These are phyloP conservation scores for Barbus barbus DNA, from an alignment of 2,113 vertebrate genomes.

Conservation along the genomic window DNA sequence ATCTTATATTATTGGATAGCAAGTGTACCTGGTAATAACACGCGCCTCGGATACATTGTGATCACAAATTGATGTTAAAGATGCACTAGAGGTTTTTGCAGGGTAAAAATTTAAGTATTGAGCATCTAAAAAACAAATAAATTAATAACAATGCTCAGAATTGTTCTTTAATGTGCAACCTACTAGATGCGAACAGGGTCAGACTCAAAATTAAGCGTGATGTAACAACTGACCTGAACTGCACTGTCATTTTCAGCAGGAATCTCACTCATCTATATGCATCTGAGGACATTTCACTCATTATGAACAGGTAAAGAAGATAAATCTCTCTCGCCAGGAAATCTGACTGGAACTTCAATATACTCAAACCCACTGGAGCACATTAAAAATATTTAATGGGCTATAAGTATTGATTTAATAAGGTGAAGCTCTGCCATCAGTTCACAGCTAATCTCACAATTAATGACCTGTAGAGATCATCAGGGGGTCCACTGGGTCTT, in stretches of 20 bases:
- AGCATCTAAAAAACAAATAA: neutral
- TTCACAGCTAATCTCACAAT: constrained; percentile 34
- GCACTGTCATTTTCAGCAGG: neutral
- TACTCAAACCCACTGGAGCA: constrained; percentile 16
- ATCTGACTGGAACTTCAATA: constrained; percentile 18
- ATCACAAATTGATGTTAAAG: neutral
- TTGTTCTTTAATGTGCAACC: neutral
- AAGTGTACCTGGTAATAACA: no score
- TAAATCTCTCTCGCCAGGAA: neutral
- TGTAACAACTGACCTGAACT: neutral
- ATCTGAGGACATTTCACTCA: neutral
- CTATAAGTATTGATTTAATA: constrained; percentile 41
- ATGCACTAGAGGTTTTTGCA: no score
- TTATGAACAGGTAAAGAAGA: neutral
- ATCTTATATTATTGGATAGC: no score
- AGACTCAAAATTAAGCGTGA: neutral
- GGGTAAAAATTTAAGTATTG: no score
- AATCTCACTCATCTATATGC: neutral
- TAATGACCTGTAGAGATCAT: constrained; percentile 44
- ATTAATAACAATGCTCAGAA: neutral
- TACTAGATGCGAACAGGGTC: neutral
- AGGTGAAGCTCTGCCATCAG: constrained; percentile 33
- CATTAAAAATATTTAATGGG: constrained; percentile 38
- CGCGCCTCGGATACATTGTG: no score
- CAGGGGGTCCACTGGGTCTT: neutral